phyloP scores from a whole-genome alignment of 2,113 vertebrate genomes.

The Myiozetetes cayanensis region DNA sequence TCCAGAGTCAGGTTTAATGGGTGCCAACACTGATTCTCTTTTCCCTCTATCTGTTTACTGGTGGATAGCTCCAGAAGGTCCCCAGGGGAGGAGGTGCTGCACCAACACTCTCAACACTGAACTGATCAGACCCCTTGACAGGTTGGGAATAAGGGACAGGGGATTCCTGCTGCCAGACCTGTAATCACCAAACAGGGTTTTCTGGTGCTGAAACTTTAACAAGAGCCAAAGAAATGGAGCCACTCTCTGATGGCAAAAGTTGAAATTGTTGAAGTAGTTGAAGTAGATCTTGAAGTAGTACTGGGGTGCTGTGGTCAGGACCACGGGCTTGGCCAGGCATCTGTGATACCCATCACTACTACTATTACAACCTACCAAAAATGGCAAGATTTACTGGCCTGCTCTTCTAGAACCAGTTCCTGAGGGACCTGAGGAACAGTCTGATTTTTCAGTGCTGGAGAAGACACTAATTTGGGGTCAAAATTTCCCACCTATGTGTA shows the following conservation, averaged over 20 bases:
- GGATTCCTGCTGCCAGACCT: neutral
- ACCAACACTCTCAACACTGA: accelerated
- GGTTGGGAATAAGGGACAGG: neutral
- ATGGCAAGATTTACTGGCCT: neutral
- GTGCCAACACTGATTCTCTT: neutral
- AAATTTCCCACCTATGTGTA: too few relatives aligned
- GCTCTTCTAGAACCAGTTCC: neutral
- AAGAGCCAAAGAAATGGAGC: neutral
- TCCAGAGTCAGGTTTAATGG: neutral
- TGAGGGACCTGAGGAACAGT: neutral
- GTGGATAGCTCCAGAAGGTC: neutral
- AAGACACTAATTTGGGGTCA: neutral
- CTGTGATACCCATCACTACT: neutral
- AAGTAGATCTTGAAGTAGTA: neutral
- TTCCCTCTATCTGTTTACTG: neutral
- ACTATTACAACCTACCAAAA: neutral
- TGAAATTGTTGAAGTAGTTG: neutral
- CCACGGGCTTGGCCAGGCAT: neutral
- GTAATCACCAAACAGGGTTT: neutral
- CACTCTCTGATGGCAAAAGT: neutral
- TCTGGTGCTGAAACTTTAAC: neutral
- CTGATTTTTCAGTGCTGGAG: neutral
- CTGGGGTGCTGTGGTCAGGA: neutral
- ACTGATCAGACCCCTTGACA: neutral
- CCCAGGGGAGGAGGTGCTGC: neutral